Base-by-base conservation (phyloP, 2,797 vertebrate species). In the Pampus argenteus region DNA sequence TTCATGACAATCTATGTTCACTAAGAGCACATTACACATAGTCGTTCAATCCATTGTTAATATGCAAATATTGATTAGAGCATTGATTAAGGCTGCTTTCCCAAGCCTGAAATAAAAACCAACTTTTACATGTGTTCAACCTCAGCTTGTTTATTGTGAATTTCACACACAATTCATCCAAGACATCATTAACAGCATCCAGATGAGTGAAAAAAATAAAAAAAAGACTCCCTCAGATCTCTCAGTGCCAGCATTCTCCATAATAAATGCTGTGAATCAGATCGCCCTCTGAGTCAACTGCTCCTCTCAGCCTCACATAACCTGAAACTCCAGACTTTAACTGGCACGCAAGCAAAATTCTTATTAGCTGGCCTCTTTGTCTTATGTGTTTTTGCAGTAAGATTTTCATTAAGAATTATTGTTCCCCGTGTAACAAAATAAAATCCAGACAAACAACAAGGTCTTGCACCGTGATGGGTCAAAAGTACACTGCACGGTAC, bases 221-320 rank as follows among this genome's bases (percentile, higher is more conserved):
- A 86, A 68, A 70, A 63, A 83, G 47, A 34, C 60, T 42, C 29
- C 13, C 38, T 58, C 52, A 48, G 66, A 77, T 28, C 34, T 45
- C 52, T 60, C 29, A 28, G 44, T 61, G 62, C 65, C 78, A 80
- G 60, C 38, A 54, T 71, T 79, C 56, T 67, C 74, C 64, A 68
- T 60, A 45, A 71, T 66, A 75, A 73, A 73, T 17, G 55, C 59
- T 36, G 50, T 79, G 86, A 86, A 47, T 86, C 82, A 85, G 40
- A 79, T 62, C n/a, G 17, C 28, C 72, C 71, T 79, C 71, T 82
- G 76, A 83, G 66, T 86, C 82, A 57, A 71, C 57, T 57, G 71
- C 71, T 84, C 40, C 20, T 66, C 61, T 72, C 57, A 47, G 65
- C 82, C 78, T 83, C 70, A 79, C 62, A 82, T 78, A 60, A 71